These are phyloP conservation scores for Brenthis hecate DNA, from an alignment of 2,888 invertebrate genomes.

Conservation along the genomic window DNA sequence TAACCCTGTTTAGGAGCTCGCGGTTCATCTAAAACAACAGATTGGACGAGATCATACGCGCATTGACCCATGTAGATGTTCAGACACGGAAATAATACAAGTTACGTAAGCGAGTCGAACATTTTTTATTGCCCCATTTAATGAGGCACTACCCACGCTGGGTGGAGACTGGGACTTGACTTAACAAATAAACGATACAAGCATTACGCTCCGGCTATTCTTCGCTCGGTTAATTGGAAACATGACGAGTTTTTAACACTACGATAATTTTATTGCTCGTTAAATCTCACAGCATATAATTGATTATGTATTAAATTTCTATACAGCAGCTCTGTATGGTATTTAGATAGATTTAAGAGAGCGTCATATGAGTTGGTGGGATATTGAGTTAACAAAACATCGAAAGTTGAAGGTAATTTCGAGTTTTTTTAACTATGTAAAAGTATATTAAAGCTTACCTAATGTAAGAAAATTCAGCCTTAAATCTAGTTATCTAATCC, in stretches of 20 bases:
- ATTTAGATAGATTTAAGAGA: too few relatives aligned
- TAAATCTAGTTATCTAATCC: too few relatives aligned
- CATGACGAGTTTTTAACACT: conserved; percentile 23
- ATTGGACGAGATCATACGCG: conserved; percentile 58
- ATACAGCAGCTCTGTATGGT: not conserved
- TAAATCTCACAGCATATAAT: conserved; percentile 13
- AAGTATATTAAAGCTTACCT: too few relatives aligned
- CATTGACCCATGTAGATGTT: conserved; percentile 68
- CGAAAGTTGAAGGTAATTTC: too few relatives aligned
- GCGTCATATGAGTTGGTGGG: too few relatives aligned
- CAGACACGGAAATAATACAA: conserved; percentile 79
- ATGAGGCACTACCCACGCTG: conserved; percentile 74
- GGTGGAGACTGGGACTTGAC: conserved; percentile 47
- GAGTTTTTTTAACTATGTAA: too few relatives aligned
- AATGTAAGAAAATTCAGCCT: too few relatives aligned
- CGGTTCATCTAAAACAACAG: conserved; percentile 24
- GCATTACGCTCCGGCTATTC: conserved; percentile 64
- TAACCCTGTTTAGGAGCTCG: conserved; percentile 4
- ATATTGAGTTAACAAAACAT: too few relatives aligned
- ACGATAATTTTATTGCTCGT: conserved; percentile 13
- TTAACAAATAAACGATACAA: conserved; percentile 66
- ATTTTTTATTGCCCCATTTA: conserved; percentile 81
- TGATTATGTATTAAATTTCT: conserved; percentile 4
- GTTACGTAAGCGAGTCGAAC: conserved; percentile 81
- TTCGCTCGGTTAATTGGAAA: conserved; percentile 62